phyloP scores from a whole-genome alignment of 2,797 vertebrate species.

The Takifugu rubripes region DNA sequence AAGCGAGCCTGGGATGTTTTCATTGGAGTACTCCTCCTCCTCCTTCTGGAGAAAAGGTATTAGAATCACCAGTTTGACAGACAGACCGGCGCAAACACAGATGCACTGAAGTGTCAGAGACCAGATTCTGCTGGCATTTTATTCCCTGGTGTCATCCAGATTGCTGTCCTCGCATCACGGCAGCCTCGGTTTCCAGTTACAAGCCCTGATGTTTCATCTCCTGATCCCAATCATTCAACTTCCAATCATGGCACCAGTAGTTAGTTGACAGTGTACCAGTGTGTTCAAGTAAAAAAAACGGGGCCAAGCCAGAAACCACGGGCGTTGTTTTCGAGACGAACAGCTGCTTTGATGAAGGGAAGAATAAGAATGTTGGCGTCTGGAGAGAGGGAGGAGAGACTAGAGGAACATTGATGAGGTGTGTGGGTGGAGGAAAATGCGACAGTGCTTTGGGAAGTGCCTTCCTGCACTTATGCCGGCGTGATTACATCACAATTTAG shows the following conservation, averaged over 20 bases:
- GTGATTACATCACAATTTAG: conserved; percentile 61
- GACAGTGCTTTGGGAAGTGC: conserved; percentile 52
- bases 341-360: conserved; percentile 8
- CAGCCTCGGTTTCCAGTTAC: conserved; percentile 34
- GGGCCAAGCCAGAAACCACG: conserved; percentile 12
- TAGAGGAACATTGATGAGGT: conserved; percentile 37
- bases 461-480: conserved; percentile 55
- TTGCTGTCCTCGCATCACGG: conserved; percentile 30
- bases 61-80: conserved; percentile 66
- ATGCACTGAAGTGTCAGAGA: conserved; percentile 31
- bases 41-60: conserved; percentile 41
- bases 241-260: conserved; percentile 22
- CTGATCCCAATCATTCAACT: conserved; percentile 51
- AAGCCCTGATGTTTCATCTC: conserved; percentile 32
- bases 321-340: conserved; percentile 12
- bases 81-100: conserved; percentile 47
- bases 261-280: conserved; percentile 28
- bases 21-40: conserved; percentile 51
- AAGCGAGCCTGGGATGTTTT: conserved; percentile 67
- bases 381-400: conserved; percentile 29
- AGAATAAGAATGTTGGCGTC: conserved; percentile 24
- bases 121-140: conserved; percentile 13
- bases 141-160: conserved; percentile 38
- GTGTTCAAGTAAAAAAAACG: conserved; percentile 37
- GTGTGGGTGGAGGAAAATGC: conserved; percentile 55